Evolutionary conservation across 2,113 vertebrate species (phyloP).

Genomic region (Mesitornis unicolor): DNA sequence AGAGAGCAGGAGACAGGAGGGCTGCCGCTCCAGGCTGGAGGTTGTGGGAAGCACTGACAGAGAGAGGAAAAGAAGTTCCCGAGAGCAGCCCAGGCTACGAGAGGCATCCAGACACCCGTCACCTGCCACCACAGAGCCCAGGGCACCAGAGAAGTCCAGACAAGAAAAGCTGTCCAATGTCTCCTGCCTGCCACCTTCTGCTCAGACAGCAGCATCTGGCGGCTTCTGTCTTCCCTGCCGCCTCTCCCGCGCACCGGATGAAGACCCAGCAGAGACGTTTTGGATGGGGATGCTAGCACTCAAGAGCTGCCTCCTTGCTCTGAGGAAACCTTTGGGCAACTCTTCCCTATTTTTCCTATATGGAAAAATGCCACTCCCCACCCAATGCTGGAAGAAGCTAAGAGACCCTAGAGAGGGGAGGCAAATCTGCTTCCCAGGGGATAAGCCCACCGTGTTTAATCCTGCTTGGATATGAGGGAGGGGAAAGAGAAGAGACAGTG

Average conservation of each 20-base stretch:
- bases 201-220: not conserved
- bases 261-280: not conserved
- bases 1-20: not conserved
- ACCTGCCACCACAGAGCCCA: not conserved
- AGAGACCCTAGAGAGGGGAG: not conserved
- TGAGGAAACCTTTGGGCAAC: not conserved
- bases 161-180: not conserved
- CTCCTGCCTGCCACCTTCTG: not conserved
- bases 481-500: conserved; percentile 5
- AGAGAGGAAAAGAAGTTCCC: not conserved
- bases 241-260: not conserved
- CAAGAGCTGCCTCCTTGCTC: not conserved
- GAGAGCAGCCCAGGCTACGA: not conserved
- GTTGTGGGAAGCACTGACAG: conserved; percentile 8
- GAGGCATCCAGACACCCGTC: not conserved
- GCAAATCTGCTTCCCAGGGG: not conserved
- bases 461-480: not conserved
- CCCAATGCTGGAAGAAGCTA: not conserved
- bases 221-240: not conserved
- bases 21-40: not conserved
- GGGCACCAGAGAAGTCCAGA: not conserved
- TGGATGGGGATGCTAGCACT: not conserved
- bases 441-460: not conserved
- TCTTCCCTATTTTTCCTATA: not conserved
- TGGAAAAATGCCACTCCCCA: not conserved